Base-by-base conservation (phyloP, 2,888 invertebrate species). In the Candidula unifasciata region DNA sequence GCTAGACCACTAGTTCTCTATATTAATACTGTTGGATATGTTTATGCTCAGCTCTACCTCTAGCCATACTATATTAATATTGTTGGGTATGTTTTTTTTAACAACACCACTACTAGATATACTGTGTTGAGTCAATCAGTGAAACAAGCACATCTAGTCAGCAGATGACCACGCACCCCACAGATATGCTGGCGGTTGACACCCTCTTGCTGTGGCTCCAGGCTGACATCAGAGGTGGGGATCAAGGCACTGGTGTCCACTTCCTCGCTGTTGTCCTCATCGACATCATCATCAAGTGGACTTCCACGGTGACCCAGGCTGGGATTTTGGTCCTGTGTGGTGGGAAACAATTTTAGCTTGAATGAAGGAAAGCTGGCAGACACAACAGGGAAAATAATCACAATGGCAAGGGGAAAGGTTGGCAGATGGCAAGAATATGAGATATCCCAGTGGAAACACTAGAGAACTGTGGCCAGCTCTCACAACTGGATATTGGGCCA, bases 271-370 rank as follows among this genome's bases (percentile, higher is more conserved):
- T 85, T 82, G 71, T 76, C 84, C 35, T 66, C 80, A 30, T 69
- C 37, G 10, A 37, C 84, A 24, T 85, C 85, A 54, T 77, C 87
- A 81, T 84, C 84, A 13, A 80, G 74, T 13, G 69, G 71, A 35
- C 83, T 68, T 8, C 80, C 83, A 37, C 83, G 83, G 82, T 86
- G 84, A 52, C 81, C 81, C 73, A 86, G 84, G 44, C 82, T 86
- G 27, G 85, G 37, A 52, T 88, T 86, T 57, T 88, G 87, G 24
- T 86, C 87, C 73, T 86, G 71, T n/a, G n/a, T n/a, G n/a, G n/a
- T n/a, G n/a, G n/a, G n/a, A n/a, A n/a, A 8, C 27, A 71, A 27
- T 33, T 27, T 33, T n/a, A n/a, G n/a, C n/a, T 33, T 13, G 13
- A 71, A 71, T 6, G 35, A 66, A 27, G 27, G 13, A 10, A 54